Evolutionary conservation across 37 sponge, comb jelly and placozoan genomes (phyloP).

Genomic region (Aphrocallistes beatrix): DNA sequence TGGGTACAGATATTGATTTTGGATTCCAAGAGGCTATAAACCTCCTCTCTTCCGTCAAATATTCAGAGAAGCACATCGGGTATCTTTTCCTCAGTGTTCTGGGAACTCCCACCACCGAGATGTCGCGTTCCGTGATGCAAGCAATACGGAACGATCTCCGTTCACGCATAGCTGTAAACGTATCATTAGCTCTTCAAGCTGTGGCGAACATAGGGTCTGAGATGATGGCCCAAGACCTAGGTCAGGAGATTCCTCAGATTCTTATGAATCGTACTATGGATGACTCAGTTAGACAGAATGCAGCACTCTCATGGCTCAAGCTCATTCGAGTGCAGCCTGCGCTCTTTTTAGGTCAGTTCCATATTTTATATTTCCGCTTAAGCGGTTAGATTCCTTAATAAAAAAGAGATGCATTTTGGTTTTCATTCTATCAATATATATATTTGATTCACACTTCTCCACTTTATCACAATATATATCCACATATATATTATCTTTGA

Average conservation of each 20-base stretch:
- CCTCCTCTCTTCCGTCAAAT: conserved; percentile 65
- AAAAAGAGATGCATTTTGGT: too few relatives aligned
- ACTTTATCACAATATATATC: too few relatives aligned
- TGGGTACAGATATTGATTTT: conserved; percentile 91
- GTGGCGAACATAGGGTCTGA: conserved; percentile 81
- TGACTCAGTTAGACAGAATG: conserved; percentile 77
- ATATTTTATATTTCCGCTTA: too few relatives aligned
- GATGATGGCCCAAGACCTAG: conserved; percentile 75
- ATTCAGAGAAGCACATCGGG: conserved; percentile 95
- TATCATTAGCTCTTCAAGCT: conserved; percentile 76
- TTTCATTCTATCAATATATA: too few relatives aligned
- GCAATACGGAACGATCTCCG: conserved; percentile 71
- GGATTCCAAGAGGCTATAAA: conserved; percentile 93
- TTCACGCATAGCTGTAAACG: conserved; percentile 64
- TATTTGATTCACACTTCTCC: too few relatives aligned
- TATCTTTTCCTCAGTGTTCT: conserved; percentile 88
- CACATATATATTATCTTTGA: too few relatives aligned
- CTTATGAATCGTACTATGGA: conserved; percentile 43
- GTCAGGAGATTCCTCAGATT: conserved; percentile 57
- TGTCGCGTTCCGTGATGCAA: conserved; percentile 76
- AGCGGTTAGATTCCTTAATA: too few relatives aligned
- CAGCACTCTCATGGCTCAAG: conserved; percentile 69
- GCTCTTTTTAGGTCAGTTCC: conserved; percentile 26
- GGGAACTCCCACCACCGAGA: conserved; percentile 54
- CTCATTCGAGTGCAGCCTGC: conserved; percentile 52